These are phyloP conservation scores for Chelonus insularis DNA, from an alignment of 1,140 invertebrate genomes.

Conservation along the genomic window DNA sequence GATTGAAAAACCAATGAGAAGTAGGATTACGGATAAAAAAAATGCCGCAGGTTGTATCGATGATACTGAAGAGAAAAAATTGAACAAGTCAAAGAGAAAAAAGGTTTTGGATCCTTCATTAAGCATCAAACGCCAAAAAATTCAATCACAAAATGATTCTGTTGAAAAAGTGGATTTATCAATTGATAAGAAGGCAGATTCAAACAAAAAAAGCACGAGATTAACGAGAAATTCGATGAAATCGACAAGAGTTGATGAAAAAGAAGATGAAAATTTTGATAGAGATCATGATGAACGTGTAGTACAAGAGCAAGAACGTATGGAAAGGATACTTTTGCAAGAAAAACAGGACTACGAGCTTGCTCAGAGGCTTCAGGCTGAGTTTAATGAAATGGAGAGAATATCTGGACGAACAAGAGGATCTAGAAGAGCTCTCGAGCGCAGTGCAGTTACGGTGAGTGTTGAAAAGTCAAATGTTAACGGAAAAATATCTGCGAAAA, in stretches of 20 bases:
- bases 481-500: background rate
- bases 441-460: background rate
- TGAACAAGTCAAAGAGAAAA: background rate
- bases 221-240: slow-evolving; percentile 16
- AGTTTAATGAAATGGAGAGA: slow-evolving; percentile 51
- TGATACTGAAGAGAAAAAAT: background rate
- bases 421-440: slow-evolving; percentile 25
- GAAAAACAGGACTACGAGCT: slow-evolving; percentile 54
- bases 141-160: no score
- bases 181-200: slow-evolving; percentile 12
- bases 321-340: slow-evolving; percentile 47
- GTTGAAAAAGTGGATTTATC: no score
- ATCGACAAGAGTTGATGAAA: background rate
- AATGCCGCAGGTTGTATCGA: no score
- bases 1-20: no score
- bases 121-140: background rate
- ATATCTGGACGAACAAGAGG: slow-evolving; percentile 50
- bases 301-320: slow-evolving; percentile 47
- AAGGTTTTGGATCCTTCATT: no score
- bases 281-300: slow-evolving; percentile 29
- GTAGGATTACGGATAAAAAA: no score
- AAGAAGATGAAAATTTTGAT: slow-evolving; percentile 8
- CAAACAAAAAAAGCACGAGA: background rate
- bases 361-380: slow-evolving; percentile 46
- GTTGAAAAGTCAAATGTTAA: slow-evolving; percentile 6